These are phyloP conservation scores for Eurytoma californica DNA, from an alignment of 2,888 invertebrate species.

Conservation along the genomic window DNA sequence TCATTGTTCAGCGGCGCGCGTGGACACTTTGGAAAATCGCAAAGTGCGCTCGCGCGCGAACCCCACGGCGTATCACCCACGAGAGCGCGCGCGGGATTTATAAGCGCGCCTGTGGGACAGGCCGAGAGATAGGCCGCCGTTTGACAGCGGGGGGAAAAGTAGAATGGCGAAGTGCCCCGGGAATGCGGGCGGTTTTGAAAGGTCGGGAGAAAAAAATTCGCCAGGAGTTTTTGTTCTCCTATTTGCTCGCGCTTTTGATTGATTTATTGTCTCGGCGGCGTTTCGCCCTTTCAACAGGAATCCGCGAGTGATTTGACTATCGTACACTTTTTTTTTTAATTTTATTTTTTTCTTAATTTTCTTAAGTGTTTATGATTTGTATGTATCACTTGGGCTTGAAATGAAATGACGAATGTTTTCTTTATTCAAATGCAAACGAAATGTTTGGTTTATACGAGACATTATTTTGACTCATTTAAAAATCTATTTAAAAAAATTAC, in stretches of 20 bases:
- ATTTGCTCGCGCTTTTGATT: constrained; percentile 21
- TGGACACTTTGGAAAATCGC: constrained; percentile 25
- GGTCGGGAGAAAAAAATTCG: constrained; percentile 3
- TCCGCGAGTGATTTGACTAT: too few relatives aligned
- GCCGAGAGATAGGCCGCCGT: not conserved
- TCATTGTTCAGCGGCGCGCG: constrained; percentile 25
- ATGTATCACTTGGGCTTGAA: too few relatives aligned
- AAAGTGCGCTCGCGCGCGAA: constrained; percentile 17
- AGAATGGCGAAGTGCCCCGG: constrained; percentile 6
- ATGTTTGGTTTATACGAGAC: too few relatives aligned
- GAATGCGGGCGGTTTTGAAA: constrained; percentile 26
- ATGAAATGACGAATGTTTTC: too few relatives aligned
- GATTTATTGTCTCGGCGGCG: constrained; percentile 13
- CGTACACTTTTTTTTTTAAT: too few relatives aligned
- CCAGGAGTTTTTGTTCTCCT: not conserved
- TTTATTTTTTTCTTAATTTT: too few relatives aligned
- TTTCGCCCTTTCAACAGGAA: too few relatives aligned
- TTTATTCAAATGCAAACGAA: too few relatives aligned
- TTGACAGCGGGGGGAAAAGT: constrained; percentile 7
- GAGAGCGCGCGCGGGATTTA: constrained; percentile 23
- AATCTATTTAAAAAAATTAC: too few relatives aligned
- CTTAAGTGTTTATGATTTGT: too few relatives aligned
- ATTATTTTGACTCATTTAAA: too few relatives aligned
- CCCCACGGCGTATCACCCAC: constrained; percentile 5
- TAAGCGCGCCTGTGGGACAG: not conserved